Evolutionary conservation across 2,797 vertebrate genomes (phyloP).

Genomic region (Oreonectes daqikongensis): DNA sequence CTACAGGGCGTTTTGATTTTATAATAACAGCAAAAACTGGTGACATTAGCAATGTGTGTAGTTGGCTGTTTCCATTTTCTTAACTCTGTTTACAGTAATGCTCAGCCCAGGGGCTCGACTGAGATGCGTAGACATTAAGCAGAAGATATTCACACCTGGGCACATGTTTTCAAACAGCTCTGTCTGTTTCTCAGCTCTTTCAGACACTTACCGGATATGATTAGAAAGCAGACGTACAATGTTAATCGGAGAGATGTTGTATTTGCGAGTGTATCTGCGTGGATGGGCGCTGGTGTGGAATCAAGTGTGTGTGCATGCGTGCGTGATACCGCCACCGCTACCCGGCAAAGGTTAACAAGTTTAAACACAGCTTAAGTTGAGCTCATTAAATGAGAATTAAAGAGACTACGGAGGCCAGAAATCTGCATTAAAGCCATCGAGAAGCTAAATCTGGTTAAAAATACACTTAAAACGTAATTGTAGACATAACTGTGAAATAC

Average conservation of each 20-base stretch:
- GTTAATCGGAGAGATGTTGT: conserved; percentile 29
- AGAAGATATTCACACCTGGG: conserved; percentile 5
- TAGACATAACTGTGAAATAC: not conserved
- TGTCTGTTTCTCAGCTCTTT: not conserved
- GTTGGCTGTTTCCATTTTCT: conserved; percentile 36
- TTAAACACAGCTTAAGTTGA: conserved; percentile 77
- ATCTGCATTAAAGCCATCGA: conserved; percentile 19
- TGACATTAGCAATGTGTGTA: conserved; percentile 6
- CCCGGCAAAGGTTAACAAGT: conserved; percentile 78
- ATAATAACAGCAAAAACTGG: not conserved
- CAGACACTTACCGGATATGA: not conserved
- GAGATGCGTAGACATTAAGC: not conserved
- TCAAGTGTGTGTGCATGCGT: conserved; percentile 25
- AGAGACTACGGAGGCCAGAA: conserved; percentile 41
- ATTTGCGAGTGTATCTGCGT: conserved; percentile 22
- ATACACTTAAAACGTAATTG: not conserved
- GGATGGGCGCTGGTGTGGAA: conserved; percentile 13
- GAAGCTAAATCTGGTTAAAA: conserved; percentile 16
- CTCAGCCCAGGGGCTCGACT: conserved; percentile 11
- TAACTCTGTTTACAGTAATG: conserved; percentile 9
- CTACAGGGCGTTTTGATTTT: not conserved
- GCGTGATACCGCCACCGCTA: conserved; percentile 54
- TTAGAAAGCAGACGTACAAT: conserved; percentile 1
- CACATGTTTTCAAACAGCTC: conserved; percentile 13
- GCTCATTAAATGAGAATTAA: conserved; percentile 72